Evolutionary conservation across 2,888 invertebrate genomes (phyloP).

Genomic region (Heteropelma amictum): DNA sequence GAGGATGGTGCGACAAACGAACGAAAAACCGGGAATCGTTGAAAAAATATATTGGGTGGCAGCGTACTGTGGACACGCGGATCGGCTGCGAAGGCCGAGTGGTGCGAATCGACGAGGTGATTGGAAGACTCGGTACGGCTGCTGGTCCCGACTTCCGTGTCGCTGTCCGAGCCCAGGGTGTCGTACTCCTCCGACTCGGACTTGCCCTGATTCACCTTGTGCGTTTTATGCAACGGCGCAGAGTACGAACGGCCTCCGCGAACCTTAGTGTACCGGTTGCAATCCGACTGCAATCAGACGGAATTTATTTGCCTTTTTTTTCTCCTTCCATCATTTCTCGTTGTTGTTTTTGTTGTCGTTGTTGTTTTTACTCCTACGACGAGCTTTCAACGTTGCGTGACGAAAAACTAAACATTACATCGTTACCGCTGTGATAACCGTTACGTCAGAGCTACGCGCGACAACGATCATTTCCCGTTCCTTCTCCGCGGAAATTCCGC

Average conservation of each 20-base stretch:
- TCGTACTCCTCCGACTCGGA: constrained; percentile 81
- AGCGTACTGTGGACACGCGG: constrained; percentile 78
- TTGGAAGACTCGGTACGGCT: constrained; percentile 79
- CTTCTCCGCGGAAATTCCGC: no score
- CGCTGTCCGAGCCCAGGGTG: constrained; percentile 80
- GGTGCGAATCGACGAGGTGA: constrained; percentile 78
- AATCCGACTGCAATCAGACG: constrained; percentile 79
- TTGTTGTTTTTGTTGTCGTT: constrained; percentile 41
- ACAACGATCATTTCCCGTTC: not conserved
- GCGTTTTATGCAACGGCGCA: constrained; percentile 77
- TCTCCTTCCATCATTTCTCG: constrained; percentile 3
- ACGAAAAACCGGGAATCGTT: constrained; percentile 15
- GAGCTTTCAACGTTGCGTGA: constrained; percentile 11
- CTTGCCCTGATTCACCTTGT: constrained; percentile 92
- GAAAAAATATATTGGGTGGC: constrained; percentile 58
- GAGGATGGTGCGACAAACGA: constrained; percentile 17
- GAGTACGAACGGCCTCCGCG: constrained; percentile 78
- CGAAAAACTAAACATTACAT: not conserved
- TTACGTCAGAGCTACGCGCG: not conserved
- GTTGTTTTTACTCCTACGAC: constrained; percentile 14
- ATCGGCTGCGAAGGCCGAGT: constrained; percentile 76
- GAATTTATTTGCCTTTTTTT: constrained; percentile 65
- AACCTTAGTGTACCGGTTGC: constrained; percentile 78
- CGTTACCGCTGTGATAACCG: no score
- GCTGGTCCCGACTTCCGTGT: constrained; percentile 79